These are phyloP conservation scores for Siphamia tubifer DNA, from an alignment of 2,113 vertebrate species.

Conservation along the genomic window DNA sequence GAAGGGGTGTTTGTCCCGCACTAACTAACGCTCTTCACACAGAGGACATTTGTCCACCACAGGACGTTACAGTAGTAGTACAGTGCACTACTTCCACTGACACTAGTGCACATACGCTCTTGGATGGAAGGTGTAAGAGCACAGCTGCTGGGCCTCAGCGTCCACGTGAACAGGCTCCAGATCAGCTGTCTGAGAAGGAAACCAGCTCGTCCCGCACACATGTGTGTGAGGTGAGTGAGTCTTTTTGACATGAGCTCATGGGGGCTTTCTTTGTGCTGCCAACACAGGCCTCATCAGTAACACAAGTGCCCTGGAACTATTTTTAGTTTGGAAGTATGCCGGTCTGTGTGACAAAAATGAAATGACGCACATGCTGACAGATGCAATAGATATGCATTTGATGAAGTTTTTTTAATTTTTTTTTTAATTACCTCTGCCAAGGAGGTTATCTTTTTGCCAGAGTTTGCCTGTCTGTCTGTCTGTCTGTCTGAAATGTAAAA, in stretches of 20 bases:
- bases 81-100: constrained; percentile 11
- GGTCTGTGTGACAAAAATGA: constrained; percentile 60
- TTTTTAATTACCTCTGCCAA: no score
- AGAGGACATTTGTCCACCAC: background rate
- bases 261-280: constrained; percentile 60
- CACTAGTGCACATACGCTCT: no score
- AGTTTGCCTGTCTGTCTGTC: no score
- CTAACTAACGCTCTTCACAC: background rate
- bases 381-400: constrained; percentile 35
- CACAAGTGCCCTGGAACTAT: constrained; percentile 75
- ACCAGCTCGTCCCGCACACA: constrained; percentile 46
- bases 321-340: constrained; percentile 78
- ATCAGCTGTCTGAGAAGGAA: constrained; percentile 50
- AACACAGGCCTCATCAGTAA: constrained; percentile 60
- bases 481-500: no score
- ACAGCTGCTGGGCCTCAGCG: background rate
- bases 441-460: no score
- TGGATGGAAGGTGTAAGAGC: background rate
- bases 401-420: no score
- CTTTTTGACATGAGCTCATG: constrained; percentile 73
- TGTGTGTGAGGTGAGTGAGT: constrained; percentile 69
- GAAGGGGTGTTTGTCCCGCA: background rate
- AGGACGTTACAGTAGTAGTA: background rate
- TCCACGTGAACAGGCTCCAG: constrained; percentile 21
- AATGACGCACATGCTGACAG: constrained; percentile 60